Base-by-base conservation (phyloP, 2,113 vertebrate genomes). In the Pungitius pungitius region DNA sequence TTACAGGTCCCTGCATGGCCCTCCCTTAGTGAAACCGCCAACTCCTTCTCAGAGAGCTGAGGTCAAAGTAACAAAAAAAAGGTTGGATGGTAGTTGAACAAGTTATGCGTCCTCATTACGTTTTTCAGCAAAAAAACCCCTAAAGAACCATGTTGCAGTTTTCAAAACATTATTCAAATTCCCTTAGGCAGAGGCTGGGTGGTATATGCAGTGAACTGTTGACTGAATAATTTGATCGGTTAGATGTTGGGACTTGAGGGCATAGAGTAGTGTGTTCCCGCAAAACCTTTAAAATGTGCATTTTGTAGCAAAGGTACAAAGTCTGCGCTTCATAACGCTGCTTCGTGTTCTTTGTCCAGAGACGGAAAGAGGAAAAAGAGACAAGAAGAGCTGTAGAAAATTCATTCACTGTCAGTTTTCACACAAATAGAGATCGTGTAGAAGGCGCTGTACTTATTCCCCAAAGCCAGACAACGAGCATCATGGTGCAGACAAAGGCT, bases 1-100 rank as follows among this genome's bases (percentile, higher is more conserved):
- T 93, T 96, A 78, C 96, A 94, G 24, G 94, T 98, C 74, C 93
- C 95, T 1, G 95, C 91, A 0, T 98, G 97, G 97, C 96, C 97
- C 0, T 77, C 87, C 0, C 93, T 97, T 52, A 93, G 95, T 54
- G 82, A 88, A 12, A 49, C 70, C 20, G 47, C 75, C 7, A 57
- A 47, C 69, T 72, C 62, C 42, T 69, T 68, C 54, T 26, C 76
- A 63, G 73, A 85, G 35, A 88, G 83, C 86, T 91, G 89, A 91
- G 70, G 47, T 54, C 20, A 57, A 52, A 63, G 18, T 52, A 51
- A 71, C 30, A 22, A 66, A 27, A 35, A 22, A 66, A 24, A 30
- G 37, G 27, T 56, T 2, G 1, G 42, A 26, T 13, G n/a, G 60
- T 47, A 58, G 64, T 24, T 4, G 15, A 12, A 61, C 43, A 20